Conservation (phyloP, 2,797 vertebrate genomes). For the Arnoldichthys spilopterus region DNA sequence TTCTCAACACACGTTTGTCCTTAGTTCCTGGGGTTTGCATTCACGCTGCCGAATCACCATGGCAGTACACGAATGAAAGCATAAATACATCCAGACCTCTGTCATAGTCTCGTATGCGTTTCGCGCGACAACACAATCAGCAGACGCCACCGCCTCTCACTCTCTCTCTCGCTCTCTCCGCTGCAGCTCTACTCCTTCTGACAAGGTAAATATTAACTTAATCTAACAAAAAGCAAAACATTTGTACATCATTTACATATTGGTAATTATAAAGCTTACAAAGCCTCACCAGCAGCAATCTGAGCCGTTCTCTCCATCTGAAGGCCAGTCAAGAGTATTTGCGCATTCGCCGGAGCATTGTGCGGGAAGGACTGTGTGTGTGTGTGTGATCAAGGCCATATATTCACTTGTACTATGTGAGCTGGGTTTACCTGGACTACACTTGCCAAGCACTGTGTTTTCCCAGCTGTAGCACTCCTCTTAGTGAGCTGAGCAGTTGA, state of each 20-base stretch:
- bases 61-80: slow-evolving; percentile 36
- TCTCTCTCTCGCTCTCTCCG: slow-evolving; percentile 24
- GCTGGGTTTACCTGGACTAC: background rate
- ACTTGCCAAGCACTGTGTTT: background rate
- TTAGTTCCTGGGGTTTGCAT: slow-evolving; percentile 7
- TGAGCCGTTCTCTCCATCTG: slow-evolving; percentile 32
- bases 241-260: slow-evolving; percentile 67
- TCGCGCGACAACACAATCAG: background rate
- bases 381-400: background rate
- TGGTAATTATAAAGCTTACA: slow-evolving; percentile 59
- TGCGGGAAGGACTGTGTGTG: slow-evolving; percentile 16
- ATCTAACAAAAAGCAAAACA: slow-evolving; percentile 52
- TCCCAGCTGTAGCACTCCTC: background rate
- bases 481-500: background rate
- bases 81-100: slow-evolving; percentile 35
- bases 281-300: slow-evolving; percentile 55
- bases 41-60: slow-evolving; percentile 43
- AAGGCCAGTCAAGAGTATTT: slow-evolving; percentile 26
- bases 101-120: background rate
- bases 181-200: slow-evolving; percentile 27
- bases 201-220: slow-evolving; percentile 61
- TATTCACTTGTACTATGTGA: slow-evolving; percentile 5
- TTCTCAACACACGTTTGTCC: slow-evolving; percentile 39
- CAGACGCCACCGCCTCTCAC: too few species aligned
- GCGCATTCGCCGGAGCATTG: slow-evolving; percentile 11